Base-by-base conservation (phyloP, 1,140 invertebrate species). In the Saccostrea cuccullata region DNA sequence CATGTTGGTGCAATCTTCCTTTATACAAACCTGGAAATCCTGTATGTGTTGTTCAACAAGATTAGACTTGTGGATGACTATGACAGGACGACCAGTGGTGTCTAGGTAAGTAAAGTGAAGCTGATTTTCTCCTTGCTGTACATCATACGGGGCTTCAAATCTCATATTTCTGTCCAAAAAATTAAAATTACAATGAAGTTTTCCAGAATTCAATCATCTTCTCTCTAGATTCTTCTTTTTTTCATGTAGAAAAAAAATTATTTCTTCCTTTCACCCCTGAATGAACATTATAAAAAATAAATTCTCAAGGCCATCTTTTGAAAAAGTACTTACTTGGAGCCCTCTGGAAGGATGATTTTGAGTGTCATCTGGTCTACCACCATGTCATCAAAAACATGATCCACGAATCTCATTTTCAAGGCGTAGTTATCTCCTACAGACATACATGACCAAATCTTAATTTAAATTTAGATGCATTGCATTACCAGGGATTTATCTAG, bases 331-430 rank as follows among this genome's bases (percentile, higher is more conserved):
- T 95, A 96, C 96, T 93, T 95, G 84, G 97, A 96, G 36, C 98
- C 98, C 95, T 99, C 99, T 0, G 99, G 99, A 70, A 99, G 95
- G 92, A 99, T 98, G 67, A 99, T 97, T 93, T 97, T 98, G 1
- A 99, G 96, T 30, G 96, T 95, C n/a, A 98, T 95, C 90, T 99
- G 97, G 93, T 99, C 98, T 86, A 99, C 96, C 70, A 98, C 96
- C 97, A 99, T 98, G 93, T 99, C 98, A 95, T 99, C 98, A 95
- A 97, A 99, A 55, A 99, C 96, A 94, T 99, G 99, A 95, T 99
- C 99, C 87, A 99, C 94, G 47, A 99, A 95, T 89, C 98, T 96
- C 97, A 99, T 98, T 93, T 98, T 98, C 73, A 99, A 94, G 58
- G 97, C 96, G 95, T 98, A 99, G 55, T 97, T 95, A 94, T 96